Base-by-base conservation (phyloP, 2,797 vertebrate genomes). In the Merluccius polli region DNA sequence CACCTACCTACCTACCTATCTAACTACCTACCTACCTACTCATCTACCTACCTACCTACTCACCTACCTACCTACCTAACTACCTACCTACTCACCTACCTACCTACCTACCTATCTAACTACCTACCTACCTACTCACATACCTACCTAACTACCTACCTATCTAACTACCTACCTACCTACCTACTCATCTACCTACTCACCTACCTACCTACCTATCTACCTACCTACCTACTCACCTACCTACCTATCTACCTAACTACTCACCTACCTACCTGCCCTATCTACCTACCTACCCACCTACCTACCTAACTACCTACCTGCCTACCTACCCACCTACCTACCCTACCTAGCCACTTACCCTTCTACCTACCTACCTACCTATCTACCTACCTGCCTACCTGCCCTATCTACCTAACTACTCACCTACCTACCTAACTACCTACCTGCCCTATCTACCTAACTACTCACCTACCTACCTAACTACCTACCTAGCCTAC, bases 31-130 rank as follows among this genome's bases (percentile, higher is more conserved):
- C 7, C 52, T 15, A 15, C 41, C n/a, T n/a, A n/a, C n/a, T n/a
- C n/a, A n/a, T n/a, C n/a, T n/a, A n/a, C n/a, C n/a, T 15, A 15
- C 41, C 12, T n/a, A n/a, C n/a, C 41, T 44, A 44, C 4, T 13
- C 1, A 24, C 21, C 52, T 59, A 10, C 8, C 21, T 7, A 7
- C 59, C 59, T 27, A 52, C 3, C 16, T 18, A 59, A n/a, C 59
- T 38, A 38, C 36, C 2, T 13, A n/a, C 59, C 59, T 27, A 27
- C n/a, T 15, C 9, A 21, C 7, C 59, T 27, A 13, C 75, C 74
- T 77, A 75, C 82, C 77, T 84, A 18, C 35, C 82, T 75, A 71
- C 35, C 18, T 63, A 18, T 1, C 52, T 10, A n/a, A 3, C 13
- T 8, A n/a, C 24, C 24, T 9, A 38, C 36, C 52, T 69, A 16